phyloP scores from a whole-genome alignment of 1,140 invertebrate species.

The Anthonomus grandis region DNA sequence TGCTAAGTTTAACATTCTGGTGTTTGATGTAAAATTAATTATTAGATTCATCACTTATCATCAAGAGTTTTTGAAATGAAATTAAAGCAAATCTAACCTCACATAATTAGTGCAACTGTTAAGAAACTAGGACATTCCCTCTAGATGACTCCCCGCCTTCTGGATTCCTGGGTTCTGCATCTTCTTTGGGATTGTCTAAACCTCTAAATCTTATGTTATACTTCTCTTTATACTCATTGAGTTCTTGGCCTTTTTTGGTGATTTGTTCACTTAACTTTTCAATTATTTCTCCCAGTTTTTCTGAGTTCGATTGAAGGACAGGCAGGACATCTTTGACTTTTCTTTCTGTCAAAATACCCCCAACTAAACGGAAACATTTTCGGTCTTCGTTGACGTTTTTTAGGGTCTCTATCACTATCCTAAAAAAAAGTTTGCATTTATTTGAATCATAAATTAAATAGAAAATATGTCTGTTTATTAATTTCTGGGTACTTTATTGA shows the following conservation, averaged over 20 bases:
- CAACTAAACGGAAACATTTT: constrained; percentile 92
- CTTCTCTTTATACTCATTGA: constrained; percentile 91
- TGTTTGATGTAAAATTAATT: too few relatives aligned
- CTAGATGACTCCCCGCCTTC: constrained; percentile 30
- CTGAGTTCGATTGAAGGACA: constrained; percentile 74
- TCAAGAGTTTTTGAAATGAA: too few relatives aligned
- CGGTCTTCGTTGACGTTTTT: constrained; percentile 79
- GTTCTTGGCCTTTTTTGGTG: constrained; percentile 81
- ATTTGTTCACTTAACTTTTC: constrained; percentile 77
- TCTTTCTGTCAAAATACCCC: constrained; percentile 88
- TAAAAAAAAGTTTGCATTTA: too few relatives aligned
- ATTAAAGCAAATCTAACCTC: too few relatives aligned
- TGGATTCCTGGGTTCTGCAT: constrained; percentile 39
- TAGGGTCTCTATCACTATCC: constrained; percentile 91
- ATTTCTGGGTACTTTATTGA: neutral
- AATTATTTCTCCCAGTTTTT: constrained; percentile 77
- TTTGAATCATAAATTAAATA: constrained; percentile 20
- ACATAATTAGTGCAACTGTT: constrained; percentile 20
- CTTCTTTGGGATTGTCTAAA: constrained; percentile 55
- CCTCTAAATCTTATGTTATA: constrained; percentile 80
- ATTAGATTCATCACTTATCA: too few relatives aligned
- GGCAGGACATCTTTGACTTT: constrained; percentile 90
- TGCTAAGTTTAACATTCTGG: too few relatives aligned
- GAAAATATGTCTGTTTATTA: neutral
- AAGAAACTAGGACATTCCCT: constrained; percentile 48